Percentiles rank a stretch among this genome's conserved stretches.
phyloP scores from a whole-genome alignment of 2,888 invertebrate genomes.

The Parnassius smintheus region DNA sequence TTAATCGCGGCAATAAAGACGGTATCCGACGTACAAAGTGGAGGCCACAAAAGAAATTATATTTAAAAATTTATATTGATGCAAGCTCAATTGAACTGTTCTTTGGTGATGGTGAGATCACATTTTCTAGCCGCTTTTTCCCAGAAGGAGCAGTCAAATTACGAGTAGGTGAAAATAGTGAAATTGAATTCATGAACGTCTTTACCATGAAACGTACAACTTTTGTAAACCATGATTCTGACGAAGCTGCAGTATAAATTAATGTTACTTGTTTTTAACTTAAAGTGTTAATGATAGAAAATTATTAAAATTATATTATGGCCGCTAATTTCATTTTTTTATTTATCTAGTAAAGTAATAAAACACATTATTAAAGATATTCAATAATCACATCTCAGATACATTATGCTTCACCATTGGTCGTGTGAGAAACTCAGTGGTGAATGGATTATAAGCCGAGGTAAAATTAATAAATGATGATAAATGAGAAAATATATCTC shows the following conservation, averaged over 20 bases:
- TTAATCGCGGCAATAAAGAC: constrained; percentile 57
- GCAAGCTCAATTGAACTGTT: constrained; percentile 38
- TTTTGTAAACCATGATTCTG: not conserved
- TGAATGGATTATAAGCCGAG: too few relatives aligned
- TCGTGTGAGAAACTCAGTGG: too few relatives aligned
- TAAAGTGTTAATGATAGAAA: not conserved
- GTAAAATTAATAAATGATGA: too few relatives aligned
- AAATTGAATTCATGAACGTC: constrained; percentile 14
- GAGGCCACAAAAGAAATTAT: constrained; percentile 39
- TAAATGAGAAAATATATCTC: too few relatives aligned
- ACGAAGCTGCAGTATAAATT: not conserved
- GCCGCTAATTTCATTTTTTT: too few relatives aligned
- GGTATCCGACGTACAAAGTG: constrained; percentile 52
- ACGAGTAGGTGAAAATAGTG: constrained; percentile 13
- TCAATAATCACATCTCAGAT: too few relatives aligned
- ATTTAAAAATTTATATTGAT: constrained; percentile 31
- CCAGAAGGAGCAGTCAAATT: constrained; percentile 31
- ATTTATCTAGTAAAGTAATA: not conserved
- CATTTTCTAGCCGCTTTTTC: constrained; percentile 38
- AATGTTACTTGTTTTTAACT: not conserved
- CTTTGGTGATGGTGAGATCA: constrained; percentile 37
- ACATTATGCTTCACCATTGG: too few relatives aligned
- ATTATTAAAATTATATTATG: constrained; percentile 5
- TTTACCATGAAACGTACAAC: constrained; percentile 20
- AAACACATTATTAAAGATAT: too few relatives aligned